These are phyloP conservation scores for Oreotrochilus melanogaster DNA, from an alignment of 2,113 vertebrate species.

Conservation along the genomic window DNA sequence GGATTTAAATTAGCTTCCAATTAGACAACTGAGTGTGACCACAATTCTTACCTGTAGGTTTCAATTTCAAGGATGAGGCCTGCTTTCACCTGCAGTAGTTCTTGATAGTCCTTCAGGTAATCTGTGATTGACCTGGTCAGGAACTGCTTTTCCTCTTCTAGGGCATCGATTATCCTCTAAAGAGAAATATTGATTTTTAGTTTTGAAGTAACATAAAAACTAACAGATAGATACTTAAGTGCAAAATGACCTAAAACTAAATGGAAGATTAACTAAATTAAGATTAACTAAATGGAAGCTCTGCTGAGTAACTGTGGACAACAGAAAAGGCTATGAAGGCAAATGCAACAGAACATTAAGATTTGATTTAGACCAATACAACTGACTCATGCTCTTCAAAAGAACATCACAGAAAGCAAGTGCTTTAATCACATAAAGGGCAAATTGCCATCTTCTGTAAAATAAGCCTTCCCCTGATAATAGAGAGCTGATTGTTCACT, in stretches of 20 bases:
- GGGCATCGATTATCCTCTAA: conserved; percentile 84
- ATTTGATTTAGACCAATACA: neutral
- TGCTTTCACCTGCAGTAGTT: conserved; percentile 91
- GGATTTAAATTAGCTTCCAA: neutral
- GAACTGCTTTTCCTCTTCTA: conserved; percentile 88
- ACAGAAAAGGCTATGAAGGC: neutral
- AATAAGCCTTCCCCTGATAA: neutral
- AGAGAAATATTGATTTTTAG: conserved; percentile 6
- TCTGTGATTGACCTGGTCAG: conserved; percentile 84
- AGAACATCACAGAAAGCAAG: neutral
- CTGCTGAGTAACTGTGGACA: neutral
- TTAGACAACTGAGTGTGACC: neutral
- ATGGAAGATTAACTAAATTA: neutral
- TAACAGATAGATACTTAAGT: neutral
- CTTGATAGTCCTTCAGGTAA: conserved; percentile 89
- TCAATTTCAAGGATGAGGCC: conserved; percentile 92
- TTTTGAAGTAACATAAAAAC: neutral
- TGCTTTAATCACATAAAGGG: neutral
- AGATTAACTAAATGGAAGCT: neutral
- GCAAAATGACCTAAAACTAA: neutral
- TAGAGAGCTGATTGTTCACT: neutral
- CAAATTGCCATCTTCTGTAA: neutral
- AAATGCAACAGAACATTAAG: neutral
- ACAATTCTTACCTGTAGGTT: conserved; percentile 87
- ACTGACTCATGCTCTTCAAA: neutral